phyloP scores from a whole-genome alignment of 2,113 vertebrate species.

The Ovis canadensis region DNA sequence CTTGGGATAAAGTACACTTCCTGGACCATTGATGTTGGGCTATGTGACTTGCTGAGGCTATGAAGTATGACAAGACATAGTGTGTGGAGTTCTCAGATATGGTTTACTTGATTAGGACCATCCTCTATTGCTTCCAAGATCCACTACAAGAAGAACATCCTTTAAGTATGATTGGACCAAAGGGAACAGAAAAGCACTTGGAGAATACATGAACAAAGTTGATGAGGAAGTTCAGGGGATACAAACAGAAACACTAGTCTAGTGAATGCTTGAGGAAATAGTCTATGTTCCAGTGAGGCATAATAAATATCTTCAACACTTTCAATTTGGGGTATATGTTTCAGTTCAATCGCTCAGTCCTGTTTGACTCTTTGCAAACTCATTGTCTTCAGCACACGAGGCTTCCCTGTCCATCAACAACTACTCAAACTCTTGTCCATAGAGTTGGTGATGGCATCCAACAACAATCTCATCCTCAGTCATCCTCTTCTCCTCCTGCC shows the following conservation, averaged over 20 bases:
- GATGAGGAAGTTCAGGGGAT: background rate
- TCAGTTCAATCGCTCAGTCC: background rate
- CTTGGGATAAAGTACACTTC: background rate
- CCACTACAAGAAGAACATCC: background rate
- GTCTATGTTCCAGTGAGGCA: background rate
- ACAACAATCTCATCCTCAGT: background rate
- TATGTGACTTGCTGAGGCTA: background rate
- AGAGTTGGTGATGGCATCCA: background rate
- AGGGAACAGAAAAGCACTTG: background rate
- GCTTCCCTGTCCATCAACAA: background rate
- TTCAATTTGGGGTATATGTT: background rate
- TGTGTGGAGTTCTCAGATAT: accelerated
- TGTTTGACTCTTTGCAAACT: background rate
- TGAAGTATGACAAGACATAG: background rate
- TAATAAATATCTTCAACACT: background rate
- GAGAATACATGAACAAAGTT: background rate
- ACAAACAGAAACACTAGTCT: background rate
- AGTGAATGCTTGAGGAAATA: background rate
- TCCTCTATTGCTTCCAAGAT: background rate
- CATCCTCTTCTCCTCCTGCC: background rate
- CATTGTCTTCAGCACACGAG: background rate
- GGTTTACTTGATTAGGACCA: background rate
- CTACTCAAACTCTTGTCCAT: background rate
- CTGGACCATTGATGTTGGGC: background rate
- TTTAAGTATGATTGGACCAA: background rate